Conservation (phyloP, 2,888 invertebrate genomes). For the Noctua janthina region DNA sequence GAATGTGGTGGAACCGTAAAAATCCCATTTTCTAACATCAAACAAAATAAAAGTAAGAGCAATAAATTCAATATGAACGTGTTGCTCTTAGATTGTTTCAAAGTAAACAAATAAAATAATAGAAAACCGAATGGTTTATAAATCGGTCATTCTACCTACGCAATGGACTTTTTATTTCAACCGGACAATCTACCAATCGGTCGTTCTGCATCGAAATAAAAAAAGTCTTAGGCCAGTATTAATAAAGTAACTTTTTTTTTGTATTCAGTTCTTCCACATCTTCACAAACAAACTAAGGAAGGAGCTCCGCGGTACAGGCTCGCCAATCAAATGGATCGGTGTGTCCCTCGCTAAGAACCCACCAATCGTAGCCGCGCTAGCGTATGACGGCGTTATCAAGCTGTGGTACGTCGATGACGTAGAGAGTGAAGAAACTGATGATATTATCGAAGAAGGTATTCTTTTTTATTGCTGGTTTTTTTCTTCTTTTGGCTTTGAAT, state of each 20-base stretch:
- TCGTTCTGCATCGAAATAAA: not conserved
- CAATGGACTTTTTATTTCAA: not conserved
- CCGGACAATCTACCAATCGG: not conserved
- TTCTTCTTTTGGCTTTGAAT: not conserved
- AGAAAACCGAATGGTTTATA: not conserved
- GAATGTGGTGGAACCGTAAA: too few relatives aligned
- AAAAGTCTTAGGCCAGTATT: not conserved
- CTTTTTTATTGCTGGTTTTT: not conserved
- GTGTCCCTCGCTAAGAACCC: conserved; percentile 86
- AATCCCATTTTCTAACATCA: too few relatives aligned
- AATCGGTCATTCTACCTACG: not conserved
- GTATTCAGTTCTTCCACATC: conserved; percentile 90
- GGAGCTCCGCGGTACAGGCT: conserved; percentile 85
- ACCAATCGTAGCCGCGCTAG: conserved; percentile 90
- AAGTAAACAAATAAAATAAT: not conserved
- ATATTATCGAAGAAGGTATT: conserved; percentile 84
- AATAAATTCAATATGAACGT: too few relatives aligned
- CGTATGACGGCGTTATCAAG: conserved; percentile 90
- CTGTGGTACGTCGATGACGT: conserved; percentile 90
- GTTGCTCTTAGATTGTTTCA: not conserved
- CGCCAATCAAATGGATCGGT: conserved; percentile 87
- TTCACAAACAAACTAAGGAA: conserved; percentile 88
- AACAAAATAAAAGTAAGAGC: too few relatives aligned
- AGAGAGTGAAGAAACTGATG: conserved; percentile 73
- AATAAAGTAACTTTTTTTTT: not conserved